Evolutionary conservation across 2,113 vertebrate genomes (phyloP), one percentile per base, ranked within the genome.

Genomic region (Galbula dea): DNA sequence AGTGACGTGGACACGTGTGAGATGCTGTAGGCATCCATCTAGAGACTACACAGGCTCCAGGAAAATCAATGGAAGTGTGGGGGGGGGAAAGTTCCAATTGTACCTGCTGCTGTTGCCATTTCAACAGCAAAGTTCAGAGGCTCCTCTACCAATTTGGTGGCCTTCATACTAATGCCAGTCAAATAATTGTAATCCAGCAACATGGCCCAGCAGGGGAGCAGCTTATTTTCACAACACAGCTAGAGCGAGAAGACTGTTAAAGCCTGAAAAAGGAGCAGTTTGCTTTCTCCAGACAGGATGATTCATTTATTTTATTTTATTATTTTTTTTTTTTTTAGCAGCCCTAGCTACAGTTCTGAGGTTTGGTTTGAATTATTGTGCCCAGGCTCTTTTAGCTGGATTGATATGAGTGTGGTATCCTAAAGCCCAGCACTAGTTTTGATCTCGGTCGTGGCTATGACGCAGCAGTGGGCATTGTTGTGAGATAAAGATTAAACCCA

Each of bases 121-220:
- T n/a, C 54, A 46, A 66, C 74, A 49, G 57, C 57, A 48, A 65
- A 32, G 61, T 82, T 95, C 92, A 72, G 61, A 65, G 76, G 65
- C 77, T 55, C 3, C 36, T 61, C 9, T 54, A 37, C 69, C 80
- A 34, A 61, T 39, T 12, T 61, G 46, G 10, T 55, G 73, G 52
- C 63, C 61, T 78, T 76, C 65, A 43, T 41, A 12, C 61, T 84
- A 87, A 76, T 75, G 69, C 81, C 77, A 62, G 77, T 68, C 68
- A 75, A 79, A 87, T 86, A 68, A 94, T 92, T 95, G 94, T 90
- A 65, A 92, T 87, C 89, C 95, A 46, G 84, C 92, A 79, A 52
- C 92, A 73, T 4, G 27, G 83, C 94, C 78, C 95, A 96, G 96
- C 95, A 55, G 96, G 94, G 92, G 79, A 77, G 86, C 92, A 66